Percentiles rank a stretch among this genome's conserved stretches.
These are phyloP conservation scores for Diabrotica undecimpunctata DNA, from an alignment of 1,140 invertebrate genomes.

Conservation along the genomic window DNA sequence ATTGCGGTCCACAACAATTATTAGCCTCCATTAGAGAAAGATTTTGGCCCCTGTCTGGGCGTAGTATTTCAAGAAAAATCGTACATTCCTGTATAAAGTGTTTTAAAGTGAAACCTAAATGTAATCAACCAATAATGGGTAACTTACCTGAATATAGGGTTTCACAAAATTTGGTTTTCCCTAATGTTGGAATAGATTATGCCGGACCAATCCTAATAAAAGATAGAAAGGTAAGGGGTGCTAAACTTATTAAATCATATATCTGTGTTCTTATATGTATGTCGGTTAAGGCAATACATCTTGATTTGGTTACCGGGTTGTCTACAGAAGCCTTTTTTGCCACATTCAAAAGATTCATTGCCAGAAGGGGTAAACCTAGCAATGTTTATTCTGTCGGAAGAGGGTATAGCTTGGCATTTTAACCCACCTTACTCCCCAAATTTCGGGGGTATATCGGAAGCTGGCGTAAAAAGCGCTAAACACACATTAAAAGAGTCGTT, in stretches of 20 bases:
- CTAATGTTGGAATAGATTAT: slow-evolving; percentile 33
- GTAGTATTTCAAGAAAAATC: slow-evolving; percentile 26
- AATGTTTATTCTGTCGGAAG: slow-evolving; percentile 40
- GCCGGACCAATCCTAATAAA: slow-evolving; percentile 32
- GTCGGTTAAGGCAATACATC: slow-evolving; percentile 39
- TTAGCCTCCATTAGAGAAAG: slow-evolving; percentile 26
- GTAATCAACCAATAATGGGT: slow-evolving; percentile 32
- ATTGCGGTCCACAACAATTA: slow-evolving; percentile 12
- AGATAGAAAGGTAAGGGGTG: slow-evolving; percentile 19
- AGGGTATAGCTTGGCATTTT: slow-evolving; percentile 42
- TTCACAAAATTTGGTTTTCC: slow-evolving; percentile 28
- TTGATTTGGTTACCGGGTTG: slow-evolving; percentile 40
- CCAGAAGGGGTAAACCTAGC: slow-evolving; percentile 18
- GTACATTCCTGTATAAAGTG: slow-evolving; percentile 24
- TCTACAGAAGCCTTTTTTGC: slow-evolving; percentile 25
- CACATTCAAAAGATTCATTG: slow-evolving; percentile 15
- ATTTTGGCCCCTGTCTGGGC: slow-evolving; percentile 34
- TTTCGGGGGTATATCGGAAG: slow-evolving; percentile 45
- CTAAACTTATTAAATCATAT: slow-evolving; percentile 36
- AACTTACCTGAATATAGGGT: slow-evolving; percentile 39
- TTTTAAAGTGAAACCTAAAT: slow-evolving; percentile 14
- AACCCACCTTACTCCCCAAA: slow-evolving; percentile 38
- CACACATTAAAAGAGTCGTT: slow-evolving; percentile 24
- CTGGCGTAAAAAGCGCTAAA: slow-evolving; percentile 32
- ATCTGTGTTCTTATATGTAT: slow-evolving; percentile 42